Conservation (phyloP, 2,113 vertebrate species). For the Perognathus longimembris region DNA sequence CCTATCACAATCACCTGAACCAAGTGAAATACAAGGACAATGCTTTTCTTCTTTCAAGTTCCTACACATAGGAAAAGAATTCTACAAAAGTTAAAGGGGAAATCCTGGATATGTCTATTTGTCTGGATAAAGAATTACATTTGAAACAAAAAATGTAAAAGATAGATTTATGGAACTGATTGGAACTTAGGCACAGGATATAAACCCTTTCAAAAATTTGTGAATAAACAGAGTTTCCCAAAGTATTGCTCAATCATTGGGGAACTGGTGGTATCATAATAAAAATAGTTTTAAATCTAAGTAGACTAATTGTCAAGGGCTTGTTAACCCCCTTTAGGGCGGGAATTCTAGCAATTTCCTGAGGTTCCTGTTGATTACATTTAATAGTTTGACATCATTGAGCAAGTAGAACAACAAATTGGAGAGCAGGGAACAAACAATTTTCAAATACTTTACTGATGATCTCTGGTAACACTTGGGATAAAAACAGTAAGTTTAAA, state of each 20-base stretch:
- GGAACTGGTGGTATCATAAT: conserved; percentile 50
- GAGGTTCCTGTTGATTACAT: conserved; percentile 66
- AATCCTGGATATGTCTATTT: conserved; percentile 70
- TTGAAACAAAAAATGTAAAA: conserved; percentile 57
- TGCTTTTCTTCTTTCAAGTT: background rate
- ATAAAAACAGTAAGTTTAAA: background rate
- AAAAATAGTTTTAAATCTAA: conserved; percentile 67
- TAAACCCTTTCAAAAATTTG: background rate
- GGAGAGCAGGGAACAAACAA: conserved; percentile 60
- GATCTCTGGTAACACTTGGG: background rate
- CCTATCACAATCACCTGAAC: conserved; percentile 2
- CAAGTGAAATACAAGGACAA: background rate
- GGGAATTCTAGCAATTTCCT: conserved; percentile 71
- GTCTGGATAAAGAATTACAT: conserved; percentile 58
- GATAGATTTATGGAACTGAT: conserved; percentile 46
- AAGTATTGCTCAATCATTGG: conserved; percentile 35
- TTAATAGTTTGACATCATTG: conserved; percentile 59
- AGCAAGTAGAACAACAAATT: conserved; percentile 53
- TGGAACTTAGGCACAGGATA: conserved; percentile 65
- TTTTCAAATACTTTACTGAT: conserved; percentile 50
- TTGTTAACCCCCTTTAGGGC: conserved; percentile 40
- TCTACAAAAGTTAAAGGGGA: conserved; percentile 61
- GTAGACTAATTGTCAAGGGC: conserved; percentile 58
- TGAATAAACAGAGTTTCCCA: conserved; percentile 61
- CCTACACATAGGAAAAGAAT: conserved; percentile 55